Evolutionary conservation across 2,113 vertebrate genomes (phyloP), one percentile per base, ranked within the genome.

Genomic region (Neotoma lepida): DNA sequence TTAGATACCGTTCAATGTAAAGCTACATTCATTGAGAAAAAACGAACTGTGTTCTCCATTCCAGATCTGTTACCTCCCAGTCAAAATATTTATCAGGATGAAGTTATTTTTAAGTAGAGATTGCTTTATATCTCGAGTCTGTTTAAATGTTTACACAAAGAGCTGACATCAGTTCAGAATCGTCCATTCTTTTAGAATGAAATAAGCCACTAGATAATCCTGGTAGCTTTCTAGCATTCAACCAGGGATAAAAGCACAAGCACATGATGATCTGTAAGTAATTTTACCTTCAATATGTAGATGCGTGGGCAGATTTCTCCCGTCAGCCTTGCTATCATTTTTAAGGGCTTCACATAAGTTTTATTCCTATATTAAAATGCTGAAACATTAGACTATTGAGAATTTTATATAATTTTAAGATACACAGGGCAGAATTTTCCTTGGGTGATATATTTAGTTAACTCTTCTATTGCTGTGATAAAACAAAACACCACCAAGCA

Each of bases 111-210:
- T 78, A 68, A 80, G 24, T 74, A 63, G 41, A 89, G n/a, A 94
- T 70, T 77, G 12, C 61, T 82, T 94, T 76, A 64, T 54, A 68
- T 49, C 71, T 96, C 91, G 70, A 84, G 86, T 89, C n/a, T 68
- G 35, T 61, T 1, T 44, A 24, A 56, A 24, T 73, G 61, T 88
- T 85, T 92, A 86, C 5, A 22, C 12, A 64, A 49, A 41, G 63
- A 64, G 13, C 88, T 87, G 68, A 56, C n/a, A 39, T 88, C 35
- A 77, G 49, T 74, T 95, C 24, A 51, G 70, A 92, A 81, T 30
- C 9, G 86, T 9, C 26, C 9, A 14, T 90, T 93, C n/a, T 89
- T 84, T 93, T 76, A 91, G 64, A 63, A 85, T 70, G 22, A 20
- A 2, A 46, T 35, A 51, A 90, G 13, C 71, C 74, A 1, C 20